phyloP scores from a whole-genome alignment of 2,797 vertebrate genomes.

The Propithecus deckenii region DNA sequence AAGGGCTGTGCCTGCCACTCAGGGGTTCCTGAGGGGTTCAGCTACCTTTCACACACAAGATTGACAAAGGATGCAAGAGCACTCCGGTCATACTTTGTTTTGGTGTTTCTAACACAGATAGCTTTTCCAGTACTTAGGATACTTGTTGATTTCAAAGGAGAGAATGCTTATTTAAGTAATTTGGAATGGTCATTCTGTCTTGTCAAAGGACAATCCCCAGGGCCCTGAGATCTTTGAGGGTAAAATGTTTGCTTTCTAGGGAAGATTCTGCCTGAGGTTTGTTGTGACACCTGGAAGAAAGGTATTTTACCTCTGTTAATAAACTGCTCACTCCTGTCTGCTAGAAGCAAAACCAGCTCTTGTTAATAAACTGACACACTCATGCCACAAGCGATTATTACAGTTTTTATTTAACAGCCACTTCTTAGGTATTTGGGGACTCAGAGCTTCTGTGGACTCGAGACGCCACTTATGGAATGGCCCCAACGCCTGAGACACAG shows the following conservation, averaged over 20 bases:
- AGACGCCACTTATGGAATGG: not conserved
- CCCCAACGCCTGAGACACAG: not conserved
- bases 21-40: not conserved
- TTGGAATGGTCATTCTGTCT: not conserved
- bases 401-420: not conserved
- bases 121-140: not conserved
- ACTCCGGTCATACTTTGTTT: not conserved
- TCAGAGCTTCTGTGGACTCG: not conserved
- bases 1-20: not conserved
- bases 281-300: not conserved
- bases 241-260: not conserved
- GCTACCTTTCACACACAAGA: rapidly evolving
- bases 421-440: not conserved
- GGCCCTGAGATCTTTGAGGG: not conserved
- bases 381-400: not conserved
- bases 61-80: not conserved
- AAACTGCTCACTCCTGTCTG: not conserved
- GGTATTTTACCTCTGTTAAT: not conserved
- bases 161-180: not conserved
- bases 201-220: not conserved
- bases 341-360: not conserved
- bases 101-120: not conserved
- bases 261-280: not conserved
- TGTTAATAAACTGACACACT: not conserved
- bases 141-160: not conserved